Conservation (phyloP, 2,797 vertebrate species). For the Numenius phaeopus region DNA sequence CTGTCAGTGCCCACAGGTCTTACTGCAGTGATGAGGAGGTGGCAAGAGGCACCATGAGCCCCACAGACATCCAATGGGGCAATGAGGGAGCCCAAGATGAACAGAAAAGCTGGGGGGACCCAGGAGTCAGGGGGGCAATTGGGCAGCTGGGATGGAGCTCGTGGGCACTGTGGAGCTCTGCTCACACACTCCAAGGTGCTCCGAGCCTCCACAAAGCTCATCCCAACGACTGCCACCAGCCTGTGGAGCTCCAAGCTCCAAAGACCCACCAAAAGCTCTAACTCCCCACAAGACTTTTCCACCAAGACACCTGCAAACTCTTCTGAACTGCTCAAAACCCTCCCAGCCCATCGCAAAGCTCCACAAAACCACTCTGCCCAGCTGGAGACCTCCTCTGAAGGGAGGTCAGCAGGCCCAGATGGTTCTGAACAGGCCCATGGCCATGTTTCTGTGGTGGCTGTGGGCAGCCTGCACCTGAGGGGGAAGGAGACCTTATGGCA, state of each 20-base stretch:
- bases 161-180: not conserved
- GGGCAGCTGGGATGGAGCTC: rapidly evolving
- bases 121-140: rapidly evolving
- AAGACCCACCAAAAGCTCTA: not conserved
- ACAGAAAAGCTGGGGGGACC: too few species aligned
- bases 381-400: not conserved
- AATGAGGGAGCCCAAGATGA: not conserved
- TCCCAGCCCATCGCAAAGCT: not conserved
- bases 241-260: not conserved
- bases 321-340: not conserved
- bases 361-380: not conserved
- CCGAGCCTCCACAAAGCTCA: not conserved
- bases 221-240: rapidly evolving
- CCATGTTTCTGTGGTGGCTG: rapidly evolving
- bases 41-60: not conserved
- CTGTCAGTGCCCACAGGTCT: not conserved
- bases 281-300: not conserved
- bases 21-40: rapidly evolving
- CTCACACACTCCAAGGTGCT: rapidly evolving
- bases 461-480: too few species aligned
- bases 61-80: not conserved
- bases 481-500: not conserved
- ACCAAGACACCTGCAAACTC: not conserved
- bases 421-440: not conserved
- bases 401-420: too few species aligned